phyloP scores from a whole-genome alignment of 2,797 vertebrate genomes.

The Bryconaethiops microstoma region DNA sequence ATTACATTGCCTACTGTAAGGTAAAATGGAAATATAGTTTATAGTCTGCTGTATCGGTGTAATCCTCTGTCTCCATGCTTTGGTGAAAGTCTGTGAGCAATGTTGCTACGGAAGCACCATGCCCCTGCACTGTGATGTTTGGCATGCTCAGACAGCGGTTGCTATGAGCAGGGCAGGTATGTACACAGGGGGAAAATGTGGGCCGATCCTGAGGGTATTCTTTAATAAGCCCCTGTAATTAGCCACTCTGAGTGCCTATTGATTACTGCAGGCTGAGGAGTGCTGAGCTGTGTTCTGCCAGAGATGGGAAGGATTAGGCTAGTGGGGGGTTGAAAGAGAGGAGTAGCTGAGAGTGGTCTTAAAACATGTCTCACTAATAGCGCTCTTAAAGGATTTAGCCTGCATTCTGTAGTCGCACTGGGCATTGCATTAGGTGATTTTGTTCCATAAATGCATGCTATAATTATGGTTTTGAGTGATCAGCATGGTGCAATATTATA shows the following conservation, averaged over 20 bases:
- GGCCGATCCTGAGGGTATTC: slow-evolving; percentile 66
- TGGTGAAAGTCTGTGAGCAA: not conserved
- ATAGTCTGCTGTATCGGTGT: not conserved
- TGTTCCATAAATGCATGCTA: slow-evolving; percentile 41
- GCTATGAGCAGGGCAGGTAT: slow-evolving; percentile 61
- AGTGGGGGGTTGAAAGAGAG: slow-evolving; percentile 49
- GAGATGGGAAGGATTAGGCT: slow-evolving; percentile 62
- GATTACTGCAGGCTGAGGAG: slow-evolving; percentile 62
- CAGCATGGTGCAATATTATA: slow-evolving; percentile 3
- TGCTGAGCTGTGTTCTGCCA: slow-evolving; percentile 66
- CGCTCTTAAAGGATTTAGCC: slow-evolving; percentile 58
- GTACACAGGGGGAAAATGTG: slow-evolving; percentile 56
- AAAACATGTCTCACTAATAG: slow-evolving; percentile 57
- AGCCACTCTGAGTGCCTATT: slow-evolving; percentile 68
- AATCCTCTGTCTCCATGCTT: slow-evolving; percentile 5
- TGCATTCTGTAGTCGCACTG: slow-evolving; percentile 37
- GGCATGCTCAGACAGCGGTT: slow-evolving; percentile 70
- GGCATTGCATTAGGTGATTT: slow-evolving; percentile 45
- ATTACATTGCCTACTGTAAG: not conserved
- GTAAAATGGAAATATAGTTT: not conserved
- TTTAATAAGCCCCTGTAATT: slow-evolving; percentile 72
- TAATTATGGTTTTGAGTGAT: slow-evolving; percentile 31
- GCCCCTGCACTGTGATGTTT: slow-evolving; percentile 66
- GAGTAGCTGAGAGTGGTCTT: slow-evolving; percentile 55
- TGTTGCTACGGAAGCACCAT: slow-evolving; percentile 57